Evolutionary conservation across 2,797 vertebrate species (phyloP).

Genomic region (Tiaroga cobitis): DNA sequence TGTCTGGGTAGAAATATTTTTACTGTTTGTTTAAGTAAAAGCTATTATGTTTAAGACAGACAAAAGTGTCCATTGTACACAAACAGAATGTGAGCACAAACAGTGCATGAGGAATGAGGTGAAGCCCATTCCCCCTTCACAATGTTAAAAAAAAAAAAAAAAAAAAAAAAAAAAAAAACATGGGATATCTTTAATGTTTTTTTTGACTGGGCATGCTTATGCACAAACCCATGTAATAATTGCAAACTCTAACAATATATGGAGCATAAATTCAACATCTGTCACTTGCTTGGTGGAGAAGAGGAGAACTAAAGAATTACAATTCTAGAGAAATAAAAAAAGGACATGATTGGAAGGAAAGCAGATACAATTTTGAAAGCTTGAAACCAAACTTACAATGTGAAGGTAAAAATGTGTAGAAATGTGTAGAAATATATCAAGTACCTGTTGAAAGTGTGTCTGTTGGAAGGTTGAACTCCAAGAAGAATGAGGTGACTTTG

Average conservation of each 20-base stretch:
- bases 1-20: too few relatives aligned
- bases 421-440: not conserved
- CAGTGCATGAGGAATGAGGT: too few relatives aligned
- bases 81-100: too few relatives aligned
- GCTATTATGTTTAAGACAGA: too few relatives aligned
- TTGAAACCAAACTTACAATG: not conserved
- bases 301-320: not conserved
- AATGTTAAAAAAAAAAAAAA: too few relatives aligned
- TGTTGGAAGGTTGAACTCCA: not conserved
- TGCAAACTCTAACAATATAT: not conserved
- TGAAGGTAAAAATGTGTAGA: not conserved
- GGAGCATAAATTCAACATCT: not conserved
- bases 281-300: not conserved
- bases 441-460: not conserved
- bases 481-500: not conserved
- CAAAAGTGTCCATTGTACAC: too few relatives aligned
- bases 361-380: not conserved
- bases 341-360: not conserved
- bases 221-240: not conserved
- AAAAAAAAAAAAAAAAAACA: too few relatives aligned
- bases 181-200: too few relatives aligned
- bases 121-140: too few relatives aligned
- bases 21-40: too few relatives aligned
- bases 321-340: not conserved
- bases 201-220: not conserved